Percentiles rank a stretch among this genome's conserved stretches.
Conservation (phyloP, 2,113 vertebrate species). For the Desmodus rotundus region DNA sequence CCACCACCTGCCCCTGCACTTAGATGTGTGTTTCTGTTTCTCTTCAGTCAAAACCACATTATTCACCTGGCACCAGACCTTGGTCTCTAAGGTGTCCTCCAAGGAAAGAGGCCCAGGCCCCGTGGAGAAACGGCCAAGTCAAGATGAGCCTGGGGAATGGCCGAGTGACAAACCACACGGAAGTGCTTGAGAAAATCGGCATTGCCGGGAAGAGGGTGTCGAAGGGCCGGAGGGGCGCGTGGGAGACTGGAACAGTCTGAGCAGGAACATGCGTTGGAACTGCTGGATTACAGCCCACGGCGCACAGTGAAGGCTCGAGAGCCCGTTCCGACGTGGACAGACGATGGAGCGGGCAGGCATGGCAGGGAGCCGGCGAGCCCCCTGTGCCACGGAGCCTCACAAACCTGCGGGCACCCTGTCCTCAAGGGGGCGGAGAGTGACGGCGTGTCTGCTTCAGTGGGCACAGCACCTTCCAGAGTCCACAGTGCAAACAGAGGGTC, state of each 20-base stretch:
- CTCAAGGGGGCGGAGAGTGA: not conserved
- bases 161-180: rapidly evolving
- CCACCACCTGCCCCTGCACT: no score
- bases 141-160: not conserved
- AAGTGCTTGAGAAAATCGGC: no score
- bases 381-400: rapidly evolving
- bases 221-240: no score
- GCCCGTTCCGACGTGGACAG: no score
- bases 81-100: no score
- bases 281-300: rapidly evolving
- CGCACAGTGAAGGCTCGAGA: rapidly evolving
- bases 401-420: not conserved
- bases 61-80: not conserved
- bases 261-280: not conserved
- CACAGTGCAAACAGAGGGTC: rapidly evolving
- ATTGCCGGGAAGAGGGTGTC: not conserved
- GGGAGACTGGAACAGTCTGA: not conserved
- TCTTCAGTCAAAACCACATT: not conserved
- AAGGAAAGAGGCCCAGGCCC: not conserved
- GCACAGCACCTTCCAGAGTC: not conserved
- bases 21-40: not conserved
- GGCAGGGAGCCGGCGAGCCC: not conserved
- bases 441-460: rapidly evolving
- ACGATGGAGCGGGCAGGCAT: rapidly evolving
- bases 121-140: rapidly evolving